Conservation (phyloP, 1,140 invertebrate species). For the Wiebesia pumilae region DNA sequence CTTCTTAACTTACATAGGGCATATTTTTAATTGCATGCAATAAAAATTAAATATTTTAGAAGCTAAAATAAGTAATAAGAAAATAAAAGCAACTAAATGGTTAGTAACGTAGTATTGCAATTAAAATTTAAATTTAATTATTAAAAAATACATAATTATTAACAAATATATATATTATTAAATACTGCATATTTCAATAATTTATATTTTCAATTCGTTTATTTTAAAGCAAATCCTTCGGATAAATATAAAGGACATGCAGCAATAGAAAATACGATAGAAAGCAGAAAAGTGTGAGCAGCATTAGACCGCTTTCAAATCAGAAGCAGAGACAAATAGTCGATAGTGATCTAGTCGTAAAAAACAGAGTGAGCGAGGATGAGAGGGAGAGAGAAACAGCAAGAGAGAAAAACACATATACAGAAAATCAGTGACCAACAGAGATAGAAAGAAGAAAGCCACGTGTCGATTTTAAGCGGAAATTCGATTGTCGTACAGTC, state of each 20-base stretch:
- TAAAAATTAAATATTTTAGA: no score
- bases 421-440: background rate
- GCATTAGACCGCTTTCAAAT: slow-evolving; percentile 51
- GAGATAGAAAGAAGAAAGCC: slow-evolving; percentile 27
- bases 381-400: no score
- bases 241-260: background rate
- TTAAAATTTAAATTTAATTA: no score
- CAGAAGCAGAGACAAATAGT: slow-evolving; percentile 55
- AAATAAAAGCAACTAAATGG: no score
- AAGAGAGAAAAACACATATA: no score
- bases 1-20: no score
- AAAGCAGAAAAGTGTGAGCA: background rate
- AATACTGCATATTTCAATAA: background rate
- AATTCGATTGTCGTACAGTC: slow-evolving; percentile 59
- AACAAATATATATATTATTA: background rate
- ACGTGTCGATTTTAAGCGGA: slow-evolving; percentile 65
- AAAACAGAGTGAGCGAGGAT: background rate
- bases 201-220: background rate
- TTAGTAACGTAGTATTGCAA: no score
- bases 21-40: no score
- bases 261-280: background rate
- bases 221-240: background rate
- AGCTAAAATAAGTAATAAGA: no score
- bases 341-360: slow-evolving; percentile 56
- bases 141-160: no score